Percentiles rank a stretch among this genome's conserved stretches.
Conservation (phyloP, 2,797 vertebrate genomes). For the Pitangus sulphuratus region DNA sequence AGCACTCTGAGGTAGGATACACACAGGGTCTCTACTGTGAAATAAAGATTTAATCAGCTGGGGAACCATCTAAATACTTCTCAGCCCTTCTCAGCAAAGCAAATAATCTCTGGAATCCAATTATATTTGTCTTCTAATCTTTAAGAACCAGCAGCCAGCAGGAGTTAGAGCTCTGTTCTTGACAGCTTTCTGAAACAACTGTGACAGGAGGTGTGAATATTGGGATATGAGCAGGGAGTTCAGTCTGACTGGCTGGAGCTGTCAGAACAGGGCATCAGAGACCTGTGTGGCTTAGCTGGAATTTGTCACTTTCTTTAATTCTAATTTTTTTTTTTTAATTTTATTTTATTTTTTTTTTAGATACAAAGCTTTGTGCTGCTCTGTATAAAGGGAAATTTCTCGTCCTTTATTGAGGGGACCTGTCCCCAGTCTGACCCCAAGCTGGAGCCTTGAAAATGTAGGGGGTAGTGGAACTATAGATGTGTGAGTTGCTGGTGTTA, state of each 20-base stretch:
- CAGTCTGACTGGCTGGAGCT: neutral
- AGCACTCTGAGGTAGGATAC: neutral
- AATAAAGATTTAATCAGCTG: slow-evolving; percentile 40
- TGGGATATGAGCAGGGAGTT: neutral
- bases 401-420: neutral
- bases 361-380: neutral
- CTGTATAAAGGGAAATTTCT: neutral
- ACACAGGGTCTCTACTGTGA: slow-evolving; percentile 15
- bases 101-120: slow-evolving; percentile 65
- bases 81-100: neutral
- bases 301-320: neutral
- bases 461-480: neutral
- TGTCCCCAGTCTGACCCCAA: neutral
- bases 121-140: slow-evolving; percentile 65
- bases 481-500: slow-evolving; percentile 1
- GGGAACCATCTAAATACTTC: slow-evolving; percentile 34
- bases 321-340: neutral
- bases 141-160: slow-evolving; percentile 27
- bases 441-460: neutral
- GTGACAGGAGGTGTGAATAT: slow-evolving; percentile 22
- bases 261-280: neutral
- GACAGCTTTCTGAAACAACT: slow-evolving; percentile 53
- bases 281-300: neutral
- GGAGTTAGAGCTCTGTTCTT: slow-evolving; percentile 36
- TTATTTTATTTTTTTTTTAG: neutral